Percentiles rank a stretch among this genome's conserved stretches.
These are phyloP conservation scores for Belonocnema kinseyi DNA, from an alignment of 1,140 invertebrate genomes.

Conservation along the genomic window DNA sequence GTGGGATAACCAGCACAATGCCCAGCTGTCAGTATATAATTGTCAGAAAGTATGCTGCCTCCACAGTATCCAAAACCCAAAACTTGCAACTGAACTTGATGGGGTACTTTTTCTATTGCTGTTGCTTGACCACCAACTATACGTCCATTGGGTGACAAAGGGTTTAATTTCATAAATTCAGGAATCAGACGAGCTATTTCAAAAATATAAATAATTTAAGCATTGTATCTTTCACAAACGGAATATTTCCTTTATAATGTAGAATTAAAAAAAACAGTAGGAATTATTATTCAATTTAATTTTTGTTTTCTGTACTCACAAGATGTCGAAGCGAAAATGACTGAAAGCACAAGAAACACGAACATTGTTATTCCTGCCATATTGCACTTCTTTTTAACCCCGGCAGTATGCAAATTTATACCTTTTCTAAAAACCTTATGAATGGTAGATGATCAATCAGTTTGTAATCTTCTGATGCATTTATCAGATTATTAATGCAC, in stretches of 20 bases:
- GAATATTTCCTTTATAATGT: neutral
- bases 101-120: slow-evolving; percentile 75
- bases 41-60: slow-evolving; percentile 75
- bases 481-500: neutral
- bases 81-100: slow-evolving; percentile 77
- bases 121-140: slow-evolving; percentile 76
- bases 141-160: slow-evolving; percentile 55
- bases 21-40: slow-evolving; percentile 76
- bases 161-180: slow-evolving; percentile 1
- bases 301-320: neutral
- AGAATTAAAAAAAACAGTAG: neutral
- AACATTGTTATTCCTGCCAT: neutral
- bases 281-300: neutral
- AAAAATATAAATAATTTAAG: neutral
- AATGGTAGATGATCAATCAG: neutral
- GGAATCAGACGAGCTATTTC: neutral
- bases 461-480: neutral
- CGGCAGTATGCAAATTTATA: neutral
- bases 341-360: neutral
- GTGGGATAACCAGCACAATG: slow-evolving; percentile 62
- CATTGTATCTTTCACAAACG: neutral
- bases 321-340: neutral
- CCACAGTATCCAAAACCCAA: slow-evolving; percentile 77
- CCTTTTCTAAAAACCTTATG: neutral
- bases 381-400: neutral